These are phyloP conservation scores for Acropora yongei DNA, from an alignment of 64 coral and sea anemone species.

Conservation along the genomic window DNA sequence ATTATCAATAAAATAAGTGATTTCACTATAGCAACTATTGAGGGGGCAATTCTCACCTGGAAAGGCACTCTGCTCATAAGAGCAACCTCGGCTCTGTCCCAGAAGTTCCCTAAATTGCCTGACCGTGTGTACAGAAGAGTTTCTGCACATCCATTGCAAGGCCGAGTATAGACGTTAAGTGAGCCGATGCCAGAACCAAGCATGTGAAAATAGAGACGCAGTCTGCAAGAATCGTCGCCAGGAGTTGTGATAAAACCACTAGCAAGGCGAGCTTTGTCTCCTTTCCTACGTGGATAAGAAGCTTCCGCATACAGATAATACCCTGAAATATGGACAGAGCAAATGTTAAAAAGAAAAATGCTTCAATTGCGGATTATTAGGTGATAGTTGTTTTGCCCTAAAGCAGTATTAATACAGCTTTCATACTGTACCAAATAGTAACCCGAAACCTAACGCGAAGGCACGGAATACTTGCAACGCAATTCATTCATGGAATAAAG, in stretches of 20 bases:
- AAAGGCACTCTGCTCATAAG: conserved; percentile 78
- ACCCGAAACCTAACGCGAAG: too few relatives aligned
- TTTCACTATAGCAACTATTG: not conserved
- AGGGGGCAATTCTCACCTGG: conserved; percentile 75
- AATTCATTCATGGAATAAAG: too few relatives aligned
- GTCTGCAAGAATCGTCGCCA: conserved; percentile 59
- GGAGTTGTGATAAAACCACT: conserved; percentile 67
- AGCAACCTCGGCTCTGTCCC: conserved; percentile 79
- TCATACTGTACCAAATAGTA: too few relatives aligned
- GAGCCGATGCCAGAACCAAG: conserved; percentile 87
- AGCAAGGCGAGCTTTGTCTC: conserved; percentile 87
- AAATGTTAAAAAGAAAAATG: not conserved
- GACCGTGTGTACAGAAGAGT: conserved; percentile 65
- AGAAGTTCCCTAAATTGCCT: conserved; percentile 93
- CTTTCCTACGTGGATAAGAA: conserved; percentile 83
- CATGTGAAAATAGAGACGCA: conserved; percentile 96
- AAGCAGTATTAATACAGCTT: too few relatives aligned
- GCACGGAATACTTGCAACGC: too few relatives aligned
- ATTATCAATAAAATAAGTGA: too few relatives aligned
- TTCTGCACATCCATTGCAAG: conserved; percentile 88
- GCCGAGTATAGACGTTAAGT: conserved; percentile 88
- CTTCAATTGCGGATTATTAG: too few relatives aligned
- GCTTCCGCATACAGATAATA: conserved; percentile 92
- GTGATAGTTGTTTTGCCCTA: too few relatives aligned
- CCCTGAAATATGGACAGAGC: conserved; percentile 37